Evolutionary conservation across 1,140 invertebrate genomes (phyloP).

Genomic region (Branchinecta lindahli): DNA sequence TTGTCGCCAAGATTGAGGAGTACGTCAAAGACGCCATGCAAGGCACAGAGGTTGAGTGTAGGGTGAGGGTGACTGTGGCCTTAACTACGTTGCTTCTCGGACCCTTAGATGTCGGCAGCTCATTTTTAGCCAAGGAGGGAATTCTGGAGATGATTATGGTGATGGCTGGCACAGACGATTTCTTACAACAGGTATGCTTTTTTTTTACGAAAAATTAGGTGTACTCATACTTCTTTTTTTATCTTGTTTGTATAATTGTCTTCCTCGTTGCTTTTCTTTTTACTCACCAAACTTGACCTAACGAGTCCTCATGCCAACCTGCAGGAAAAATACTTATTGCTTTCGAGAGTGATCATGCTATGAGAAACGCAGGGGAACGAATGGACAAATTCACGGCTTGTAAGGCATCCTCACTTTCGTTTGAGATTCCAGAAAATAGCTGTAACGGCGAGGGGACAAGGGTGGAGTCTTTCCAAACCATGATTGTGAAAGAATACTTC

Average conservation of each 20-base stretch:
- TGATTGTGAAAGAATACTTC: too few relatives aligned
- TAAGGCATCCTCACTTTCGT: too few relatives aligned
- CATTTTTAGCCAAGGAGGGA: slow-evolving; percentile 74
- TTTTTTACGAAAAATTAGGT: background rate
- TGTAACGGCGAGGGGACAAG: too few relatives aligned
- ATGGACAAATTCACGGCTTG: too few relatives aligned
- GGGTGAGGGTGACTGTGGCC: slow-evolving; percentile 69
- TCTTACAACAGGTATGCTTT: slow-evolving; percentile 48
- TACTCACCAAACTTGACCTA: background rate
- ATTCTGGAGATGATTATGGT: slow-evolving; percentile 92
- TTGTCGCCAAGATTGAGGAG: slow-evolving; percentile 59
- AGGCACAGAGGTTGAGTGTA: slow-evolving; percentile 72
- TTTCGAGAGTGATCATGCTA: too few relatives aligned
- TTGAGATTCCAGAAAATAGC: too few relatives aligned
- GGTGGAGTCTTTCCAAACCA: too few relatives aligned
- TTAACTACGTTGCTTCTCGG: slow-evolving; percentile 81
- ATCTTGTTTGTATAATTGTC: background rate
- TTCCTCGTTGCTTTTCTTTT: slow-evolving; percentile 13
- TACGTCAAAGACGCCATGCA: slow-evolving; percentile 72
- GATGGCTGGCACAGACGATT: slow-evolving; percentile 71
- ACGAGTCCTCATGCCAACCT: too few relatives aligned
- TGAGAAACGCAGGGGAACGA: too few relatives aligned
- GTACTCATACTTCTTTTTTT: background rate
- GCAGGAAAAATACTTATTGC: too few relatives aligned
- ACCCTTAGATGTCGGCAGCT: slow-evolving; percentile 84